Percentiles rank a stretch among this genome's conserved stretches.
Conservation (phyloP, 2,797 vertebrate genomes). For the Pipistrellus kuhlii region DNA sequence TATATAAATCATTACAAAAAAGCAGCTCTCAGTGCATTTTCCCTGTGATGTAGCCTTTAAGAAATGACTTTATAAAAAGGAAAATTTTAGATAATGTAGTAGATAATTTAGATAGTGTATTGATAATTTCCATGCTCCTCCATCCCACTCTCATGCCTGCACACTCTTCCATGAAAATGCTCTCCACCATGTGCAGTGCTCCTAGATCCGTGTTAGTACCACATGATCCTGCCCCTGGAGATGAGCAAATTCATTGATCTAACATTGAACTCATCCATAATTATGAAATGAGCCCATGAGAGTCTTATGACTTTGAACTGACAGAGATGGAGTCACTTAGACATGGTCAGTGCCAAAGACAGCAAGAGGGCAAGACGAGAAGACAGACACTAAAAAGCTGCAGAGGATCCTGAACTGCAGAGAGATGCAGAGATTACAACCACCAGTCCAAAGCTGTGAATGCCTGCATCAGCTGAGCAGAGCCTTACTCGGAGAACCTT, state of each 20-base stretch:
- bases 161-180: neutral
- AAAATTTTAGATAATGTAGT: neutral
- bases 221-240: neutral
- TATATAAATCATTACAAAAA: neutral
- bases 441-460: neutral
- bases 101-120: neutral
- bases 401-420: neutral
- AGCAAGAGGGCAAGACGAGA: neutral
- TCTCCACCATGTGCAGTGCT: neutral
- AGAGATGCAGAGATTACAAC: neutral
- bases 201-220: neutral
- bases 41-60: neutral
- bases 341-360: neutral
- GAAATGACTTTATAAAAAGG: conserved; percentile 37
- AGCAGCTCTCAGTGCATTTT: neutral
- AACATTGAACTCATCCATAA: neutral
- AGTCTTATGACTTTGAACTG: conserved; percentile 14
- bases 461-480: neutral
- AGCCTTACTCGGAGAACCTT: conserved; percentile 6
- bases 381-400: neutral
- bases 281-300: neutral
- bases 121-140: neutral
- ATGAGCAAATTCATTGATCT: neutral
- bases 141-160: too few relatives aligned
- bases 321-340: neutral